phyloP scores from a whole-genome alignment of 2,113 vertebrate species.

The Elaphurus davidianus region DNA sequence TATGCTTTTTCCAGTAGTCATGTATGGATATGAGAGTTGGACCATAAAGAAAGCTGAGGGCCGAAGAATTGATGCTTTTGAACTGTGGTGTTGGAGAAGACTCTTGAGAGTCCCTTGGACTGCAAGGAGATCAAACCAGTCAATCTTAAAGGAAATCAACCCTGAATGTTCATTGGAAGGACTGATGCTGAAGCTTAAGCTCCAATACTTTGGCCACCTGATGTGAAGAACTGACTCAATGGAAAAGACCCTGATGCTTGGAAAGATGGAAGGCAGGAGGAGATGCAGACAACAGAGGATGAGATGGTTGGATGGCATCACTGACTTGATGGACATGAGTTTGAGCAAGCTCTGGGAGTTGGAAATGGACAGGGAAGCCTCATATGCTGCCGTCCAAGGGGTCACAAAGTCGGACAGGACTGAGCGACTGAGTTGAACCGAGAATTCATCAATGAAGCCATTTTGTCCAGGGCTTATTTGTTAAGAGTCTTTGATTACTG shows the following conservation, averaged over 20 bases:
- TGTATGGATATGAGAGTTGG: background rate
- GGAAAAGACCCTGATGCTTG: background rate
- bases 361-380: background rate
- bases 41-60: background rate
- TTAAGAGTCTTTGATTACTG: background rate
- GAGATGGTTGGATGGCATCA: background rate
- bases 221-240: background rate
- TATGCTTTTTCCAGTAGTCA: background rate
- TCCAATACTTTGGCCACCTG: background rate
- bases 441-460: background rate
- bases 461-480: background rate
- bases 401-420: background rate
- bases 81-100: background rate
- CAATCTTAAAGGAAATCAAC: background rate
- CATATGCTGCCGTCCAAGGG: rapidly evolving
- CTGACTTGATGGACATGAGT: background rate
- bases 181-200: background rate
- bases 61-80: background rate
- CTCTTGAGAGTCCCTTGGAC: background rate
- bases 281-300: rapidly evolving
- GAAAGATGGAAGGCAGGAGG: background rate
- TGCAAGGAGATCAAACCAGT: background rate
- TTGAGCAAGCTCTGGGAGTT: background rate
- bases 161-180: background rate
- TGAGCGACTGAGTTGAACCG: background rate